Percentiles rank a stretch among this genome's conserved stretches.
phyloP scores from a whole-genome alignment of 2,888 invertebrate species.

The Lamproptera curius region DNA sequence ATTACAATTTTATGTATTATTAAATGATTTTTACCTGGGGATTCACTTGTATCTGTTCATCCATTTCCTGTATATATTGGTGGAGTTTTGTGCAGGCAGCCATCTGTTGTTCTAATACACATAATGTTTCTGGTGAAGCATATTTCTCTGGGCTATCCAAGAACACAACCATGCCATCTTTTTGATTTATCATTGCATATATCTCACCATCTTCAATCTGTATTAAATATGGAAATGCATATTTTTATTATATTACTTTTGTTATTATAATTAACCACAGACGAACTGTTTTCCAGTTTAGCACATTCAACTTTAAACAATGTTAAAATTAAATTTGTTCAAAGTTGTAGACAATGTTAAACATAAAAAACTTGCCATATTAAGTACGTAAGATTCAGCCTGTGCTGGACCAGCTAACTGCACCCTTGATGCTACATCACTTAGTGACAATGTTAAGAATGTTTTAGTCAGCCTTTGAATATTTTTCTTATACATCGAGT shows the following conservation, averaged over 20 bases:
- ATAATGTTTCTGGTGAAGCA: constrained; percentile 92
- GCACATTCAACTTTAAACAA: too few relatives aligned
- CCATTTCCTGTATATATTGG: constrained; percentile 93
- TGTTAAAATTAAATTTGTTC: too few relatives aligned
- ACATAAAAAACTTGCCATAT: constrained; percentile 84
- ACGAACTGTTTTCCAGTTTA: too few relatives aligned
- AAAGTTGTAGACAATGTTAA: too few relatives aligned
- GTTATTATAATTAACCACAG: too few relatives aligned
- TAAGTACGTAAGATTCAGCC: constrained; percentile 95
- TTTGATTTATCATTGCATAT: constrained; percentile 97
- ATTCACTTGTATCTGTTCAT: constrained; percentile 95
- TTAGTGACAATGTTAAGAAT: constrained; percentile 91
- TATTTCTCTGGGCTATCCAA: constrained; percentile 97
- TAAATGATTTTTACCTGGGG: constrained; percentile 78
- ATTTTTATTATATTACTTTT: too few relatives aligned
- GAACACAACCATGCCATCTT: constrained; percentile 98
- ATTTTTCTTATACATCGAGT: constrained; percentile 95
- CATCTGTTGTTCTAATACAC: constrained; percentile 91
- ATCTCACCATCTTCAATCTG: constrained; percentile 98
- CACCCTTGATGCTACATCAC: constrained; percentile 93
- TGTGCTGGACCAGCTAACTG: constrained; percentile 90
- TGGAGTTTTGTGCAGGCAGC: constrained; percentile 92
- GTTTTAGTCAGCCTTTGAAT: constrained; percentile 97
- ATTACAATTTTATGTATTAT: neutral
- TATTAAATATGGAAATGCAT: too few relatives aligned